Evolutionary conservation across 2,113 vertebrate species (phyloP).

Genomic region (Psophia crepitans): DNA sequence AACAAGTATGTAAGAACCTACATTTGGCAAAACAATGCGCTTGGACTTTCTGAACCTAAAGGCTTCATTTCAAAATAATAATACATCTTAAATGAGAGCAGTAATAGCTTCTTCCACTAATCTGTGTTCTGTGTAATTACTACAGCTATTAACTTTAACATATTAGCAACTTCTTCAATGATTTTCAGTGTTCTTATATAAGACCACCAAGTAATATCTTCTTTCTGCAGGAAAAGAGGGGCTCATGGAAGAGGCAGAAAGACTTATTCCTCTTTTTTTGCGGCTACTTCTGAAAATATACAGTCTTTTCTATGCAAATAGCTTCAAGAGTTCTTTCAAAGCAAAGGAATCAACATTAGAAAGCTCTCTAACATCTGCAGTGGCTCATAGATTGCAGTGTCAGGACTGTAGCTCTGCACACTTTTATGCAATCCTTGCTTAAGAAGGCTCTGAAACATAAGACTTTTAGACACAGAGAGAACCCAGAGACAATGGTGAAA

Average conservation of each 20-base stretch:
- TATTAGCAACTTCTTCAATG: neutral
- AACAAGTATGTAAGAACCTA: neutral
- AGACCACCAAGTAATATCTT: neutral
- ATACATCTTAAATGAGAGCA: neutral
- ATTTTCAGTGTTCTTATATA: neutral
- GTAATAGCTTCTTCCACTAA: neutral
- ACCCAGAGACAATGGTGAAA: neutral
- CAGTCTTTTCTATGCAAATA: neutral
- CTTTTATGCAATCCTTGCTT: neutral
- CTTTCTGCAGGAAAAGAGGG: neutral
- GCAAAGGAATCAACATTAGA: neutral
- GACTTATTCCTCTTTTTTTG: neutral
- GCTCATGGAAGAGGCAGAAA: neutral
- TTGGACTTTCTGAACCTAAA: neutral
- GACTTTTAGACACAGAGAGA: neutral
- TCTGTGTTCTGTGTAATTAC: neutral
- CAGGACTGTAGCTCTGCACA: neutral
- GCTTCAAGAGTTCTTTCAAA: neutral
- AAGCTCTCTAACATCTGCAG: neutral
- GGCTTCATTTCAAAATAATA: neutral
- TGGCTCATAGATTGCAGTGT: neutral
- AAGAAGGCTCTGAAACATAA: neutral
- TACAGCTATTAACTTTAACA: neutral
- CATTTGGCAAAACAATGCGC: neutral
- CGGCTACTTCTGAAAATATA: neutral